Percentiles rank a stretch among this genome's conserved stretches.
Evolutionary conservation across 2,113 vertebrate genomes (phyloP).

Genomic region (Calyptommatus sinebrachiatus): DNA sequence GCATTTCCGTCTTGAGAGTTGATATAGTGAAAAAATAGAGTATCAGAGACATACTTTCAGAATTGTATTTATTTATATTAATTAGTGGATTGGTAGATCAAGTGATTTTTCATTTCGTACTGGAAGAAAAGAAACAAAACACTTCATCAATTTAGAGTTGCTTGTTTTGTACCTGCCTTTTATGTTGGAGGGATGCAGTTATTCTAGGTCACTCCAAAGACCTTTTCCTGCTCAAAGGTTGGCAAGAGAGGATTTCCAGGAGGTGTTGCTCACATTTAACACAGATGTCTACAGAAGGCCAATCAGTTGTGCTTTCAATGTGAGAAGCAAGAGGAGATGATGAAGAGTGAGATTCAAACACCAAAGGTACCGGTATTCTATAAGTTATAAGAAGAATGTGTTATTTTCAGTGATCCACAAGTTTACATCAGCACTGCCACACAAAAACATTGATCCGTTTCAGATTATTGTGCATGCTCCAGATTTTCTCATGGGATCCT

Average conservation of each 20-base stretch:
- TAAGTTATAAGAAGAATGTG: conserved; percentile 21
- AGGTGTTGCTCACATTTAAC: conserved; percentile 48
- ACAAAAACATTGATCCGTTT: too few relatives aligned
- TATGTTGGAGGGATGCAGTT: background rate
- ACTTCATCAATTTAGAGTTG: conserved; percentile 38
- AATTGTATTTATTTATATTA: conserved; percentile 53
- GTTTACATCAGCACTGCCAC: too few relatives aligned
- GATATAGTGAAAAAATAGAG: conserved; percentile 40
- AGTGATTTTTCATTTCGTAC: conserved; percentile 22
- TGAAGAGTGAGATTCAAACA: conserved; percentile 54
- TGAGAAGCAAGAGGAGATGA: conserved; percentile 41
- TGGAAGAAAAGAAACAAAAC: background rate
- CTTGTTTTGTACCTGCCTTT: conserved; percentile 6
- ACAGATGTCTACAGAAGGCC: conserved; percentile 63
- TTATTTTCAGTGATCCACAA: background rate
- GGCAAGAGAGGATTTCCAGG: conserved; percentile 43
- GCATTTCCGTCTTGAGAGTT: conserved; percentile 9
- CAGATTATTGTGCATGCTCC: too few relatives aligned
- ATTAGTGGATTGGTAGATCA: conserved; percentile 38
- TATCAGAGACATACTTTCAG: background rate
- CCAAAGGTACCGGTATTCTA: conserved; percentile 57
- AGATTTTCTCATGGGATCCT: too few relatives aligned
- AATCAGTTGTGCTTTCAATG: conserved; percentile 36
- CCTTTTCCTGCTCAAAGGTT: conserved; percentile 37
- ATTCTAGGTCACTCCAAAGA: conserved; percentile 43